phyloP scores from a whole-genome alignment of 1,140 invertebrate species.

The Antheraea pernyi region DNA sequence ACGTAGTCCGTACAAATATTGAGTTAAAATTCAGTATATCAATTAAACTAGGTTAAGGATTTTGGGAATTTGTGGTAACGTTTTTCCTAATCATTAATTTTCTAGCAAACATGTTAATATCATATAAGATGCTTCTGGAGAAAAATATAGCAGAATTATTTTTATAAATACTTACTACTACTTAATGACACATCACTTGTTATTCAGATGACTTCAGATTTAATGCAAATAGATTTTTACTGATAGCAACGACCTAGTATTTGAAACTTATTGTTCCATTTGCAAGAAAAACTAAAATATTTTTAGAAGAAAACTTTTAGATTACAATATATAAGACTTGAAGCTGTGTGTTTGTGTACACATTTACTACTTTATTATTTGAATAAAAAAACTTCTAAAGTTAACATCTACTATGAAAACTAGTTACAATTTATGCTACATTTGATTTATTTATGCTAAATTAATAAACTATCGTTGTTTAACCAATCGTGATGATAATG shows the following conservation, averaged over 20 bases:
- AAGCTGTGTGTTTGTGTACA: too few species aligned
- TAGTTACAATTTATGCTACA: too few species aligned
- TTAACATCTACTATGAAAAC: too few species aligned
- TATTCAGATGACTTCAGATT: neutral
- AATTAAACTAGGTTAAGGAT: slow-evolving; percentile 61
- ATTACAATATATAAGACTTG: too few species aligned
- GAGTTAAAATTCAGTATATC: slow-evolving; percentile 50
- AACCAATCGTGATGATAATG: too few species aligned
- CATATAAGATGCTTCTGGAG: slow-evolving; percentile 20
- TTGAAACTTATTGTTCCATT: too few species aligned
- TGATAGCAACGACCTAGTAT: neutral
- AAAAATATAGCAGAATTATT: slow-evolving; percentile 9
- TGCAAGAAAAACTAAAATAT: too few species aligned
- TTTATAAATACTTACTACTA: neutral
- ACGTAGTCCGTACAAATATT: slow-evolving; percentile 54
- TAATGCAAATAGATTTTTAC: neutral
- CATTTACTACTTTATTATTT: too few species aligned
- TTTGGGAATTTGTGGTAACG: slow-evolving; percentile 3
- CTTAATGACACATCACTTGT: neutral
- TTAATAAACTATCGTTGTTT: too few species aligned
- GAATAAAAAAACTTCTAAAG: too few species aligned
- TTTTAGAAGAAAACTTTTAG: too few species aligned
- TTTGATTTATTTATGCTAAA: too few species aligned
- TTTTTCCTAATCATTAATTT: slow-evolving; percentile 8
- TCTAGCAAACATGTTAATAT: neutral